Evolutionary conservation across 1,140 invertebrate species (phyloP).

Genomic region (Eupeodes corollae): DNA sequence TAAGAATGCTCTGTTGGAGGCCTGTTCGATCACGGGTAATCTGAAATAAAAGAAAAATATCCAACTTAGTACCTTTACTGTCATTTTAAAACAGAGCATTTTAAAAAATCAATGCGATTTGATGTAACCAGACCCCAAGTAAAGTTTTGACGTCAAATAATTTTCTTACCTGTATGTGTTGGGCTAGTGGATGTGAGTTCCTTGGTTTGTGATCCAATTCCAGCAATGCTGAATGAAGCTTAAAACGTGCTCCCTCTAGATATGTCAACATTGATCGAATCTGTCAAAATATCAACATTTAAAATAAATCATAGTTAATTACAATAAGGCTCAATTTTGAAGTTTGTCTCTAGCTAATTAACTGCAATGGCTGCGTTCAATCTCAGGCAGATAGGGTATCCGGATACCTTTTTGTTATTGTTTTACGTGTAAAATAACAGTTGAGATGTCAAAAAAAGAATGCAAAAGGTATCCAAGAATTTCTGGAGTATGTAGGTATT

Average conservation of each 20-base stretch:
- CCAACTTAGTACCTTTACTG: neutral
- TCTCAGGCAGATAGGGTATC: no score
- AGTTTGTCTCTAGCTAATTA: neutral
- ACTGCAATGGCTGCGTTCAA: no score
- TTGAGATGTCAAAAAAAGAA: no score
- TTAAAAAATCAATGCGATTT: no score
- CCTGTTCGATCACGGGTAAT: conserved; percentile 82
- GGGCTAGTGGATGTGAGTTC: conserved; percentile 65
- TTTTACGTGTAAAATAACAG: no score
- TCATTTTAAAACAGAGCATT: no score
- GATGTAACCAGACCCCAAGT: no score
- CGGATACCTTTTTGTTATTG: no score
- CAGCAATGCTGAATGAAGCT: conserved; percentile 68
- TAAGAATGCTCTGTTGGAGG: conserved; percentile 72
- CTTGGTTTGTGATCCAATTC: conserved; percentile 67
- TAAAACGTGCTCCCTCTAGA: conserved; percentile 78
- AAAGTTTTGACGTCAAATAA: no score
- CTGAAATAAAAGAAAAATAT: conserved; percentile 35
- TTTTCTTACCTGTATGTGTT: conserved; percentile 52
- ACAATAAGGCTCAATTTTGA: neutral
- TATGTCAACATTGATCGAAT: conserved; percentile 87
- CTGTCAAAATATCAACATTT: conserved; percentile 41
- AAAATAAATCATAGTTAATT: conserved; percentile 14
- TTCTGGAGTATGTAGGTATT: no score
- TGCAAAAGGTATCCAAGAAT: no score